Conservation (phyloP, 2,888 invertebrate species). For the Brachypalpus laphriformis region DNA sequence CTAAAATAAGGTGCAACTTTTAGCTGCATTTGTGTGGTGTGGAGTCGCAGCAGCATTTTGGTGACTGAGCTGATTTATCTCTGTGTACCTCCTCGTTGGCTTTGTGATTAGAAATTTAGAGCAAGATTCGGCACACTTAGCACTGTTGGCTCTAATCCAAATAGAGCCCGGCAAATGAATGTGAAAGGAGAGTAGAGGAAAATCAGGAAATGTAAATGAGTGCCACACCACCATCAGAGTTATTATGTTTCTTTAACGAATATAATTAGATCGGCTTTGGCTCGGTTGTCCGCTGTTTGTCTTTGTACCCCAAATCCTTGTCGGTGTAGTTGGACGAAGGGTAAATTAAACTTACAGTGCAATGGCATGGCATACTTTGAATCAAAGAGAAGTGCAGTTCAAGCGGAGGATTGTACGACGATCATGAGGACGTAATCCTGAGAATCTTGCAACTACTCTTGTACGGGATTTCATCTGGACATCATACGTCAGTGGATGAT, state of each 20-base stretch:
- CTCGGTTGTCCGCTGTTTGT: not conserved
- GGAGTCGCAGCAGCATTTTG: not conserved
- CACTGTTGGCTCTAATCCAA: conserved; percentile 60
- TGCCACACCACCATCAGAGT: not conserved
- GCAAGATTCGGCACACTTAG: conserved; percentile 13
- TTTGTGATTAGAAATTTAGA: conserved; percentile 38
- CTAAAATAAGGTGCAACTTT: conserved; percentile 44
- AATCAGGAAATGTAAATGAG: conserved; percentile 51
- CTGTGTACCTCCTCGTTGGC: not conserved
- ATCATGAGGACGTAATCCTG: conserved; percentile 6
- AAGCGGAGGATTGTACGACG: conserved; percentile 28
- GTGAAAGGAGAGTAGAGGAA: not conserved
- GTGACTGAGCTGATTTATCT: conserved; percentile 48
- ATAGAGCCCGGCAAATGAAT: not conserved
- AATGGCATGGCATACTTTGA: conserved; percentile 14
- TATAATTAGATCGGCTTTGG: conserved; percentile 59
- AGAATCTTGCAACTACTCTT: conserved; percentile 6
- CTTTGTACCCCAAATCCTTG: not conserved
- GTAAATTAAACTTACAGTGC: conserved; percentile 27
- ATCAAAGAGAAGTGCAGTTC: conserved; percentile 15
- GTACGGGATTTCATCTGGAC: not conserved
- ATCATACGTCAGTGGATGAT: conserved; percentile 34
- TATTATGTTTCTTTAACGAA: conserved; percentile 44
- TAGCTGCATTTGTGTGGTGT: not conserved
- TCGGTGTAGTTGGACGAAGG: not conserved